Base-by-base conservation (phyloP, 2,797 vertebrate species). In the Macropus fuliginosus region DNA sequence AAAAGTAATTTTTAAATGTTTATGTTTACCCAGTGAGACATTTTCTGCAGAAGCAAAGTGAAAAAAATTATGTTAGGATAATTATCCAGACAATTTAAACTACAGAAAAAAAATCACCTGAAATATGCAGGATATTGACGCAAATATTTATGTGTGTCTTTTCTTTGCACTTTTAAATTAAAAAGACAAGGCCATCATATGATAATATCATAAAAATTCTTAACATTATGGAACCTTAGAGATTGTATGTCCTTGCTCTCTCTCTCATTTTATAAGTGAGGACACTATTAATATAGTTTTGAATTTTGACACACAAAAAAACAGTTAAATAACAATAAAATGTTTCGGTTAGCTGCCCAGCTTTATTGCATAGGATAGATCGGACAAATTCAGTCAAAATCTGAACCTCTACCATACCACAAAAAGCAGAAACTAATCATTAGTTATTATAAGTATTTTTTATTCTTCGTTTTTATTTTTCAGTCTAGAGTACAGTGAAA, bases 1-100 rank as follows among this genome's bases (percentile, higher is more conserved):
- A 46, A 87, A 27, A 87, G 21, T 46, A 87, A 46, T 27, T 87
- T 81, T 81, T 9, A 81, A 94, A 28, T 54, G 2, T 12, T 16
- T n/a, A 87, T 81, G 18, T 91, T 59, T 92, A 50, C 10, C 12
- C n/a, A 66, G 93, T 87, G 18, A 95, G 96, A 57, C 14, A 54
- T 2, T 46, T 5, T 14, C 0, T 81, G 40, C 0, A 52, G 8
- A 34, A 31, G 56, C 29, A 91, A 87, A 66, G 93, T 24, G 90
- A 57, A 91, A 18, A 54, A 18, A 52, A 28, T 57, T 31, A 62
- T 5, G 54, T 56, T 55, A 24, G 27, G 54, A 56, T 89, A 93
- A 50, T 56, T 91, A 55, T 56, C n/a, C 81, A 74, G n/a, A 55
- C 66, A 46, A 55, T 87, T 74, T 10, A 57, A 28, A 31, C 3